Evolutionary conservation across 2,888 invertebrate species (phyloP), one percentile per base, ranked within the genome.

Genomic region (Drosophila kambysellisi): DNA sequence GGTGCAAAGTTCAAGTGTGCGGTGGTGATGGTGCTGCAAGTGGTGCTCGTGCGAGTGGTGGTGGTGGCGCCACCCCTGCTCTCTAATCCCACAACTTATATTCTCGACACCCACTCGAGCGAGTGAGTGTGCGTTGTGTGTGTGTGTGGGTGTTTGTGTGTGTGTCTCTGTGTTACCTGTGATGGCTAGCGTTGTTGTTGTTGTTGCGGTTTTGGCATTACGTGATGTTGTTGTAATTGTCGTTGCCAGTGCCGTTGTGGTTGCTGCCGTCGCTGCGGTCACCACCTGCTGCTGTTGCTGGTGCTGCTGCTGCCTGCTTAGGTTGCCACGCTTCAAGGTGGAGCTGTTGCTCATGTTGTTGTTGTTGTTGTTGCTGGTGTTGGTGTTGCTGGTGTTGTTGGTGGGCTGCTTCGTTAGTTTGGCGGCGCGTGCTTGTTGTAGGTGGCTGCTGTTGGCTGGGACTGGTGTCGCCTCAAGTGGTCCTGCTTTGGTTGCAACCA

Each of bases 401-500:
- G 90, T 90, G 89, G 87, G 90, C 63, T 79, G 87, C 62, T 90
- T 90, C 87, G 87, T 87, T 83, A 80, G 68, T 82, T 84, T 83
- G 74, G 76, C 75, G 79, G 66, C 70, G 76, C 78, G 79, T 88
- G 82, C 84, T 77, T 65, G 51, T 52, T 39, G 56, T 32, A 67
- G 72, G 53, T 61, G 79, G 68, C 54, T 72, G 78, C 30, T 59
- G 64, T 35, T 75, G 69, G 72, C 62, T 77, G 89, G 68, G 67
- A 71, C 56, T 78, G 84, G 72, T 74, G 76, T 91, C 79, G 82
- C 89, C 83, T 91, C 91, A 86, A 91, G 91, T 89, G 88, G 91
- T 91, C 91, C 91, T 91, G 91, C 91, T 89, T 90, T 80, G 83
- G 82, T 80, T 89, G 78, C 81, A 76, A 81, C 86, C 82, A 51